Percentiles rank a stretch among this genome's conserved stretches.
Conservation (phyloP, 2,888 invertebrate genomes). For the Agriotes lineatus region DNA sequence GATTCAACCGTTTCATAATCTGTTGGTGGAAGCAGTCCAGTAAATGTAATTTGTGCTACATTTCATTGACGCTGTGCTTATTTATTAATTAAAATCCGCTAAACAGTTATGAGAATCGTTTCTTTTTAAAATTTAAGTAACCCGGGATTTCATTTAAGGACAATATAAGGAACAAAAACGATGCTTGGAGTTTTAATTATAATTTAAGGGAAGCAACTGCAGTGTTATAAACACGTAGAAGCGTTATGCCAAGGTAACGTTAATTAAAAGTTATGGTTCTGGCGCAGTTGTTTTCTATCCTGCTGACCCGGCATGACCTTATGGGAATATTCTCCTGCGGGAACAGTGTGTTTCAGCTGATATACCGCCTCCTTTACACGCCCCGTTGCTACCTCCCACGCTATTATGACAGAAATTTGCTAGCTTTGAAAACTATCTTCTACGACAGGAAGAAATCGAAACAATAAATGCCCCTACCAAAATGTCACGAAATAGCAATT, state of each 20-base stretch:
- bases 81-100: constrained; percentile 2
- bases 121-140: constrained; percentile 3
- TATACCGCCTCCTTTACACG: constrained; percentile 29
- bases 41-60: neutral
- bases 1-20: too few relatives aligned
- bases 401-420: constrained; percentile 14
- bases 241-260: constrained; percentile 46
- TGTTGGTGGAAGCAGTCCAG: neutral
- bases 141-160: constrained; percentile 4
- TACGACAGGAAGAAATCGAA: neutral
- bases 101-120: neutral
- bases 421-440: neutral
- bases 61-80: neutral
- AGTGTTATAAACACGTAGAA: constrained; percentile 38
- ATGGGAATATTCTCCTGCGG: constrained; percentile 40
- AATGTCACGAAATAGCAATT: too few relatives aligned
- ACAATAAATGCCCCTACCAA: too few relatives aligned
- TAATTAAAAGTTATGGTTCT: constrained; percentile 56
- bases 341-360: constrained; percentile 33
- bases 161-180: constrained; percentile 14
- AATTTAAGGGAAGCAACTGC: constrained; percentile 39
- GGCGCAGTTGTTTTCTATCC: constrained; percentile 52
- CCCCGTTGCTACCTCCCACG: constrained; percentile 18
- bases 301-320: constrained; percentile 51
- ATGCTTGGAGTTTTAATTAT: constrained; percentile 39